phyloP scores from a whole-genome alignment of 2,113 vertebrate genomes.

The Azemiops feae region DNA sequence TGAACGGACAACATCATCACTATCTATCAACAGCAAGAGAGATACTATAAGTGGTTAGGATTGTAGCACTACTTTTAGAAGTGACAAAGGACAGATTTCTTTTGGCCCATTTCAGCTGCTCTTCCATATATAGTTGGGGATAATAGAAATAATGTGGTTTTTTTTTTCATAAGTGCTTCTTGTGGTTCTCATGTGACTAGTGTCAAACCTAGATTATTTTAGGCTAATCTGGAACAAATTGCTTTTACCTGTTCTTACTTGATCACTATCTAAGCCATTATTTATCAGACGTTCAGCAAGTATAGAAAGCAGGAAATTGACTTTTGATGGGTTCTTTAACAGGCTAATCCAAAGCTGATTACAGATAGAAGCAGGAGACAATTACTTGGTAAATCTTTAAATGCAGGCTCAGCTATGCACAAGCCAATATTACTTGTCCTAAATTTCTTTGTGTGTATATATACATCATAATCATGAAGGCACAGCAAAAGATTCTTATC shows the following conservation, averaged over 20 bases:
- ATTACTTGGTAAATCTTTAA: slow-evolving; percentile 4
- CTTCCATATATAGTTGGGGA: neutral
- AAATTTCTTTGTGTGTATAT: neutral
- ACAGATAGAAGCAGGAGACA: neutral
- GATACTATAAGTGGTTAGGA: neutral
- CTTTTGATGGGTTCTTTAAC: neutral
- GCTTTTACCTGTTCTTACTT: neutral
- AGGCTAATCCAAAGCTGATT: slow-evolving; percentile 8
- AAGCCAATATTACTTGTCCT: neutral
- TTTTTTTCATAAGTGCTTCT: no score
- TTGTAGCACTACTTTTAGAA: neutral
- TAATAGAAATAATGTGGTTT: neutral
- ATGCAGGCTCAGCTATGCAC: neutral
- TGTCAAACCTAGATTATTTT: neutral
- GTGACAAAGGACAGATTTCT: neutral
- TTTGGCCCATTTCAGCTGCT: neutral
- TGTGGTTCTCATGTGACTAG: neutral
- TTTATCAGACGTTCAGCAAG: neutral
- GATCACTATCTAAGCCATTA: neutral
- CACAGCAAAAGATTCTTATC: neutral
- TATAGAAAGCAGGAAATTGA: neutral
- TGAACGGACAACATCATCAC: neutral
- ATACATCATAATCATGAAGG: neutral
- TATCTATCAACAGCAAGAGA: neutral
- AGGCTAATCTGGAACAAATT: neutral